Percentiles rank a stretch among this genome's conserved stretches.
Conservation (phyloP, 2,888 invertebrate genomes). For the Drosophila peninsularis region DNA sequence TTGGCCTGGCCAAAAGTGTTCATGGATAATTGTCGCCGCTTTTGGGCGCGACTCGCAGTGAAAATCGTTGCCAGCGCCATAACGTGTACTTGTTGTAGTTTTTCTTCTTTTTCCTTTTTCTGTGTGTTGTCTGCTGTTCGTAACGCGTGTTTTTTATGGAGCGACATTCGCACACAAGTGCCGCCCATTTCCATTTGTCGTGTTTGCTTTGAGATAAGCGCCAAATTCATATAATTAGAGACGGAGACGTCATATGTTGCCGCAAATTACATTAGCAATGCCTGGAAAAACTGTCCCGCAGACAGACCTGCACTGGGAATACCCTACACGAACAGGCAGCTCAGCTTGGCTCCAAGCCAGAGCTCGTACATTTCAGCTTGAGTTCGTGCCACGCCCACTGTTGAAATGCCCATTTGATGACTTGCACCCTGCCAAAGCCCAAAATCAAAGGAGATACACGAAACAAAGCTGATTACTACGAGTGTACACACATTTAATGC, state of each 20-base stretch:
- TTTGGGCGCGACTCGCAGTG: constrained; percentile 65
- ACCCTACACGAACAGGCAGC: background rate
- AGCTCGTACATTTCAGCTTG: background rate
- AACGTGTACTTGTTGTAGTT: constrained; percentile 13
- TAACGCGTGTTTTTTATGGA: constrained; percentile 47
- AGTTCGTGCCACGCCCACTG: constrained; percentile 38
- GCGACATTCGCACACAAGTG: constrained; percentile 48
- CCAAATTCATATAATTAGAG: constrained; percentile 76
- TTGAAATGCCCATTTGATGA: constrained; percentile 57
- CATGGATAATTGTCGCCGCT: constrained; percentile 66
- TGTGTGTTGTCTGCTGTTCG: constrained; percentile 30
- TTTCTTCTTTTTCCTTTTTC: background rate
- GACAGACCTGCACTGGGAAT: background rate
- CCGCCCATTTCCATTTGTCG: constrained; percentile 70
- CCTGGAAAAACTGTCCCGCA: constrained; percentile 12
- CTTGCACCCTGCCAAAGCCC: constrained; percentile 51
- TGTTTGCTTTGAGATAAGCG: constrained; percentile 74
- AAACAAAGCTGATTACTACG: constrained; percentile 59
- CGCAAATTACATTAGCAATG: constrained; percentile 63
- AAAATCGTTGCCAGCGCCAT: constrained; percentile 53
- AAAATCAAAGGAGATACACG: constrained; percentile 13
- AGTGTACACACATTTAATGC: constrained; percentile 66
- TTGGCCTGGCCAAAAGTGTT: constrained; percentile 63
- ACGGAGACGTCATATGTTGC: constrained; percentile 69
- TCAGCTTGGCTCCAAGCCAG: background rate